Base-by-base conservation (phyloP, 2,113 vertebrate species). In the Cavia aperea region DNA sequence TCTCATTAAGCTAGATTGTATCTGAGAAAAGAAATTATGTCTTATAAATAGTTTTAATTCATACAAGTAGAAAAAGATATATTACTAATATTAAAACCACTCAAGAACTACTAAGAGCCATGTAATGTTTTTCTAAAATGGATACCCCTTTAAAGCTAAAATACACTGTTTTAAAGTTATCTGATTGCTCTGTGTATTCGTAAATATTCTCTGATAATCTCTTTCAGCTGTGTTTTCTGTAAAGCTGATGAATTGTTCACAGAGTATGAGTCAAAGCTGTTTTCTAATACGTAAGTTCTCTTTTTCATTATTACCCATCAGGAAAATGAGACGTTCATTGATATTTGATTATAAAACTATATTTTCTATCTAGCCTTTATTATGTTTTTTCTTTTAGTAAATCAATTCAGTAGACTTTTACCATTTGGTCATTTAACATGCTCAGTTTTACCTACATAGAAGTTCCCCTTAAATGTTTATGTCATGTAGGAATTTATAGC, bases 211-310 rank as follows among this genome's bases (percentile, higher is more conserved):
- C 94, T 97, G 66, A 88, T 89, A 29, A 90, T 96, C 70, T 97
- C 51, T 98, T 97, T 63, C 94, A 99, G 99, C 96, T 99, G 99
- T 96, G 98, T 99, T 90, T 99, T 99, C 95, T 99, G 99, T 97
- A 99, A 99, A 97, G 99, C 99, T 62, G 99, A 99, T 49, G 99
- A 99, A 95, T 97, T 99, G 88, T 99, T 99, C 97, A 99, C 98
- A 58, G 98, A 99, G 88, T 99, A 99, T 5, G 99, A 99, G 94
- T 99, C 99, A 6, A 99, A 99, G 94, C 97, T 99, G 19, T 99
- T 99, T 97, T 98, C 98, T 94, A 98, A 99, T 94, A 99, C 98
- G 99, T 99, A 98, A 98, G 98, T 98, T 96, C 88, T 93, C 81
- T 90, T 31, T 79, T 96, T 94, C 90, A 46, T 95, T 88, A 68